phyloP scores from a whole-genome alignment of 2,113 vertebrate genomes.

The Clarias batrachus region DNA sequence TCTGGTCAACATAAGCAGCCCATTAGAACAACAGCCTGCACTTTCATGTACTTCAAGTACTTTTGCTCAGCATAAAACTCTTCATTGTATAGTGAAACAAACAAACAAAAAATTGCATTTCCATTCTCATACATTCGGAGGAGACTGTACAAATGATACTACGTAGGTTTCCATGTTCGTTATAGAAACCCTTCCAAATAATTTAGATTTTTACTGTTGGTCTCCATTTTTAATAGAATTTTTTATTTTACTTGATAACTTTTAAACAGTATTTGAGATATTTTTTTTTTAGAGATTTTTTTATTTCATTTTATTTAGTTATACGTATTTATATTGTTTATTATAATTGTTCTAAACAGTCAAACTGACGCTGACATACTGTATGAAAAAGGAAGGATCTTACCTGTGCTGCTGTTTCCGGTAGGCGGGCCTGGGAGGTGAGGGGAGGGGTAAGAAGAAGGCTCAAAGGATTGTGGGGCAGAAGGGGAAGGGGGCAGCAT shows the following conservation, averaged over 20 bases:
- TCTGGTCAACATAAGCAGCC: too few relatives aligned
- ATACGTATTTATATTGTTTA: too few relatives aligned
- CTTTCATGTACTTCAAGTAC: not conserved
- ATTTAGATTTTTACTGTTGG: not conserved
- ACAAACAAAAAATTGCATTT: not conserved
- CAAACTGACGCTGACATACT: not conserved
- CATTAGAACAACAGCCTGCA: too few relatives aligned
- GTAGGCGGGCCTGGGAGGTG: constrained; percentile 71
- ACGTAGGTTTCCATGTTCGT: not conserved
- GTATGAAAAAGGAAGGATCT: constrained; percentile 36
- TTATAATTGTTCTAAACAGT: not conserved
- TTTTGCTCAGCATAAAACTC: not conserved
- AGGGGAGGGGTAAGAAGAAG: constrained; percentile 70
- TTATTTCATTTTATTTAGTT: too few relatives aligned
- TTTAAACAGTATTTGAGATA: too few relatives aligned
- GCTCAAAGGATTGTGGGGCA: constrained; percentile 69
- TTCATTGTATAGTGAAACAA: not conserved
- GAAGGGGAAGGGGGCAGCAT: constrained; percentile 74
- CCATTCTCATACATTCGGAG: not conserved
- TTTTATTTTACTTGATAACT: not conserved
- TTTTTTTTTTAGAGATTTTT: too few relatives aligned
- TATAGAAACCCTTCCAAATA: not conserved
- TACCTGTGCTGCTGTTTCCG: constrained; percentile 72
- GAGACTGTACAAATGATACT: not conserved
- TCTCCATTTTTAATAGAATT: not conserved